These are phyloP conservation scores for Cacoxenus indagator DNA, from an alignment of 2,888 invertebrate genomes.

Conservation along the genomic window DNA sequence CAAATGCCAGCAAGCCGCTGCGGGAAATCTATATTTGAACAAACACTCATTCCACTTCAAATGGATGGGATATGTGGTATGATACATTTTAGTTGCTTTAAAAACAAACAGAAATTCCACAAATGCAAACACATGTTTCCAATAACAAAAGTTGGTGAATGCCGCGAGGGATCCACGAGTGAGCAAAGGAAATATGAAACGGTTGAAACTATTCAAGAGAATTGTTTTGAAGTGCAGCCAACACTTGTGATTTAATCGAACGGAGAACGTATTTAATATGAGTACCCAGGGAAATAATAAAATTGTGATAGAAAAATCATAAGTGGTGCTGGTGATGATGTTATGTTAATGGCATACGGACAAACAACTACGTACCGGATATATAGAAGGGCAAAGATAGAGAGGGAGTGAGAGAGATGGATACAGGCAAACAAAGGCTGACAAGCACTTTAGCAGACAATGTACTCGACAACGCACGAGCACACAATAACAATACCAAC, in stretches of 20 bases:
- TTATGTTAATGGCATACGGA: neutral
- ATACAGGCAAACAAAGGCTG: too few relatives aligned
- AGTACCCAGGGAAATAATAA: neutral
- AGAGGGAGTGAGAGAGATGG: neutral
- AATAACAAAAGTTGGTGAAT: neutral
- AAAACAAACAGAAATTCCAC: neutral
- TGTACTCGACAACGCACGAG: neutral
- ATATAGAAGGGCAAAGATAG: neutral
- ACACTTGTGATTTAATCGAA: neutral
- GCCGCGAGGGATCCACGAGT: neutral
- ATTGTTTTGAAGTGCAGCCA: too few relatives aligned
- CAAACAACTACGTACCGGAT: neutral
- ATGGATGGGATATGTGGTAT: too few relatives aligned
- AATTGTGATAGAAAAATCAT: neutral
- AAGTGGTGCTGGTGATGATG: neutral
- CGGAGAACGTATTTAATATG: neutral
- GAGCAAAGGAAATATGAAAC: neutral
- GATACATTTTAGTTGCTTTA: too few relatives aligned
- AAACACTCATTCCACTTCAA: neutral
- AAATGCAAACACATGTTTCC: neutral
- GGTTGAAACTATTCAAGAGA: too few relatives aligned
- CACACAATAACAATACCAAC: neutral
- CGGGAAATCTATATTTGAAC: neutral
- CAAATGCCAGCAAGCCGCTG: neutral
- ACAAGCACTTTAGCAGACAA: neutral